Evolutionary conservation across 2,888 invertebrate genomes (phyloP), one percentile per base, ranked within the genome.

Genomic region (Ormyrus labotus): DNA sequence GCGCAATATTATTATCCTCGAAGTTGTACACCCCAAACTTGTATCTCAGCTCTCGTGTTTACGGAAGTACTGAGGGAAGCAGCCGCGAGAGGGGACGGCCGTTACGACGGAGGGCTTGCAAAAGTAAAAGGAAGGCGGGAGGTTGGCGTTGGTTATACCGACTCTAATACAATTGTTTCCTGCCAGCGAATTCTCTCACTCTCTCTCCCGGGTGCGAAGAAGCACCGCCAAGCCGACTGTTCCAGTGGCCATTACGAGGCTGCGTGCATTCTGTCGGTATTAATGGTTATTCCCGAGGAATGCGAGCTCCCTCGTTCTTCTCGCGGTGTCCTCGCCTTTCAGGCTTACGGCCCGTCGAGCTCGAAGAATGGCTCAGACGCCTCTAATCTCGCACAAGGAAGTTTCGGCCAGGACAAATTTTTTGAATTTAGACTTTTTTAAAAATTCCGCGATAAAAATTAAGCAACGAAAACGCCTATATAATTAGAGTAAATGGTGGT

Each of bases 161-260:
- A 63, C 58, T 83, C 82, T 84, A 85, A 86, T 85, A 84, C 85
- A 83, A 86, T 86, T 85, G 84, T 81, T 82, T 74, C 64, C 57
- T 57, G 61, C 50, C 19, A 19, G 73, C 73, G n/a, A 67, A 70
- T 80, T 75, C 65, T 34, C 34, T 34, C 34, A 2, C 9, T 2
- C 50, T 11, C 53, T 5, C 11, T 34, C 58, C 1, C 34, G 51
- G 50, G 34, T 34, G 57, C 48, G 57, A 34, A 34, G 7, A 19
- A 8, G 13, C 34, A 47, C 8, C 6, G 11, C 69, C 34, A 8
- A 65, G 55, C 55, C 47, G n/a, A 74, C 45, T 69, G 51, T 51
- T 64, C 19, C 11, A 63, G 55, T 69, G 47, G 64, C 65, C 64
- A 64, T 80, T 80, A 70, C n/a, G 10, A 19, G 9, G 53, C 9